Evolutionary conservation across 2,797 vertebrate species (phyloP).

Genomic region (Phataginus tetradactyla): DNA sequence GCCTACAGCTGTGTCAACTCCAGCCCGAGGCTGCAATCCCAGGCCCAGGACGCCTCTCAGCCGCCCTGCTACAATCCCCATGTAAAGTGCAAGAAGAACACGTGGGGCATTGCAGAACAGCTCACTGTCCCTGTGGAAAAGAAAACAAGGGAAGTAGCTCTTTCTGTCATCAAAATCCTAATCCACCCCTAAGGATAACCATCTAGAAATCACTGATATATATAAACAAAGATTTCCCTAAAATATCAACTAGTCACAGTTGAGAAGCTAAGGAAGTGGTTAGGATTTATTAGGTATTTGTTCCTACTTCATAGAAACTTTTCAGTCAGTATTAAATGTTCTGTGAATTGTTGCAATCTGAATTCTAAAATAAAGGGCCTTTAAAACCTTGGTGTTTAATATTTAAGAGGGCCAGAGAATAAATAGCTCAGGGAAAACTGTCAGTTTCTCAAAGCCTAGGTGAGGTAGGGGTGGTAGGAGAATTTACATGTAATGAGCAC

Average conservation of each 20-base stretch:
- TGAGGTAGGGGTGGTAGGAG: background rate
- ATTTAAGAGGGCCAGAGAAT: background rate
- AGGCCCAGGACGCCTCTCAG: conserved; percentile 76
- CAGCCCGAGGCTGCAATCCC: conserved; percentile 76
- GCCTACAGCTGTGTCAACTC: conserved; percentile 87
- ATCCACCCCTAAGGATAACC: conserved; percentile 70
- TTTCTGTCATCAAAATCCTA: conserved; percentile 75
- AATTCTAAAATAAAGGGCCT: conserved; percentile 3
- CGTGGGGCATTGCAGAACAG: conserved; percentile 66
- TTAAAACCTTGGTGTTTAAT: background rate
- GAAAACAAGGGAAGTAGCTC: conserved; percentile 56
- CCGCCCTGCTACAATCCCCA: conserved; percentile 78
- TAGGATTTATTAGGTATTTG: conserved; percentile 65
- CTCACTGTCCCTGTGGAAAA: conserved; percentile 75
- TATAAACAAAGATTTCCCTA: conserved; percentile 52
- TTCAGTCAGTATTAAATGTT: conserved; percentile 58
- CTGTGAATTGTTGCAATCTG: background rate
- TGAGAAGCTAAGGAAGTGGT: conserved; percentile 52
- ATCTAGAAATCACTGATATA: conserved; percentile 54
- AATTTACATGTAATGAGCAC: background rate
- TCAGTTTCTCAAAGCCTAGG: background rate
- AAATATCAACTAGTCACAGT: conserved; percentile 66
- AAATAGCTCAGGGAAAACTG: background rate
- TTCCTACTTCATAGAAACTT: conserved; percentile 23
- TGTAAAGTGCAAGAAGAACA: conserved; percentile 83